Evolutionary conservation across 2,888 invertebrate genomes (phyloP).

Genomic region (Melangyna quadrimaculata): DNA sequence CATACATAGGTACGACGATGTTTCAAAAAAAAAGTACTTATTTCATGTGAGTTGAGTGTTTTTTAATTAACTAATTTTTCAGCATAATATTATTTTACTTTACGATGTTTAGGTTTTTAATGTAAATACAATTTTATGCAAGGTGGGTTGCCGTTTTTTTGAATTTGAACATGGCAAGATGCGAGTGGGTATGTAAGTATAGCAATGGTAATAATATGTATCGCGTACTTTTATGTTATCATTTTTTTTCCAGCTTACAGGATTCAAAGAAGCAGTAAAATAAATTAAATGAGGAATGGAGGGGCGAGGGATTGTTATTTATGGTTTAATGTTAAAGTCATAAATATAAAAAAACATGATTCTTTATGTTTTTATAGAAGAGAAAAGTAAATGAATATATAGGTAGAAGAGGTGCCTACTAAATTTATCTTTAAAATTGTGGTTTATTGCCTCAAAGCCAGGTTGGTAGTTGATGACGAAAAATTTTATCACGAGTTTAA

Average conservation of each 20-base stretch:
- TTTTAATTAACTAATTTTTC: constrained; percentile 59
- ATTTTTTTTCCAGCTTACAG: not conserved
- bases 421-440: not conserved
- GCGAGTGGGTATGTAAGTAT: too few relatives aligned
- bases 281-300: not conserved
- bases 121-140: not conserved
- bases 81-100: constrained; percentile 15
- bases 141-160: not conserved
- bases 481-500: too few relatives aligned
- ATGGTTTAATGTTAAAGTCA: not conserved
- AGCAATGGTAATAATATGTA: not conserved
- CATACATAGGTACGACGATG: too few relatives aligned
- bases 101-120: constrained; percentile 6
- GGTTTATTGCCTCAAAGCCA: too few relatives aligned
- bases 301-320: not conserved
- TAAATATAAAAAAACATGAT: not conserved
- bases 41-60: constrained; percentile 37
- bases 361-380: not conserved
- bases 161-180: not conserved
- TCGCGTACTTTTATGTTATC: not conserved
- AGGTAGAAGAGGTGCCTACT: too few relatives aligned
- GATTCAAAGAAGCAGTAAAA: not conserved
- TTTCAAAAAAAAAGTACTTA: not conserved
- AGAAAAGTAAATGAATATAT: not conserved
- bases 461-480: too few relatives aligned